phyloP scores from a whole-genome alignment of 2,797 vertebrate genomes.

The Pristis pectinata region DNA sequence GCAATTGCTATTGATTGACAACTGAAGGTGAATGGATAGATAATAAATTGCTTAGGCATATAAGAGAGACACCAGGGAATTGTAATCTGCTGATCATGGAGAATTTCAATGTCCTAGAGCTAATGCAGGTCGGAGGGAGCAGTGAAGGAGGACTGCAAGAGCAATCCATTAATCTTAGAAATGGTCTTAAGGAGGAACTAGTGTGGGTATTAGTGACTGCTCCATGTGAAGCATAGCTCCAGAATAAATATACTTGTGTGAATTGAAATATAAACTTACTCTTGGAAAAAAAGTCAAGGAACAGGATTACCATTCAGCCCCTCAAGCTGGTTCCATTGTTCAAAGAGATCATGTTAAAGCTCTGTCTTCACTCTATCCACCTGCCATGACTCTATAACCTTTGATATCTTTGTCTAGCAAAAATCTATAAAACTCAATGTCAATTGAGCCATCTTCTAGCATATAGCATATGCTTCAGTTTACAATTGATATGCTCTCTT shows the following conservation, averaged over 20 bases:
- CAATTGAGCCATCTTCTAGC: neutral
- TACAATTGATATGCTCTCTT: neutral
- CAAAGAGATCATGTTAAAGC: neutral
- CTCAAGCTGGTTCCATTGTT: neutral
- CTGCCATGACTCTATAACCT: neutral
- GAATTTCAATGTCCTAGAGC: constrained; percentile 7
- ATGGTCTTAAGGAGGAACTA: neutral
- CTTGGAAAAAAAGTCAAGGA: neutral
- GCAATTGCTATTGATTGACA: constrained; percentile 10
- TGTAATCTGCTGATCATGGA: constrained; percentile 2
- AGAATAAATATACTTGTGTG: neutral
- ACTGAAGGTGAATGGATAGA: constrained; percentile 20
- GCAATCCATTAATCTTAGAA: neutral
- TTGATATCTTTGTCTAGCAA: neutral
- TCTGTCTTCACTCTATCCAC: neutral
- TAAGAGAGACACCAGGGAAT: neutral
- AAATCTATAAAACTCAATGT: neutral
- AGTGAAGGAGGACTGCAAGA: neutral
- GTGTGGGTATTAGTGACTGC: neutral
- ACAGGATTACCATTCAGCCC: neutral
- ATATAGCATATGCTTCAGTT: neutral
- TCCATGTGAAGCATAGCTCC: neutral
- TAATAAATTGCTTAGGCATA: constrained; percentile 21
- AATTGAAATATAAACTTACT: neutral
- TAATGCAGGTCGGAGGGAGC: neutral